Conservation (phyloP, 1,140 invertebrate genomes). For the Drosophila pachea region DNA sequence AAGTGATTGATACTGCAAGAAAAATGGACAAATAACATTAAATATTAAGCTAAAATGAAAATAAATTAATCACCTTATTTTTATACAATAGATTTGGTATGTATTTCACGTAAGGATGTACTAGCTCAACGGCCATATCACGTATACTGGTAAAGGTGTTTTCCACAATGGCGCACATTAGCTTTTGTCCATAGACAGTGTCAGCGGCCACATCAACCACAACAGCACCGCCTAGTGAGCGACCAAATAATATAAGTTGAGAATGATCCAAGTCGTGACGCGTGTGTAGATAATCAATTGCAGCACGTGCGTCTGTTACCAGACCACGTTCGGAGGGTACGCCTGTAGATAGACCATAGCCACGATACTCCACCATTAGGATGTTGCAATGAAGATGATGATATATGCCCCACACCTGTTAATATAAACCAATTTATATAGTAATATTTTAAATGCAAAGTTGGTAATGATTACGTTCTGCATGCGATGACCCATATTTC, state of each 20-base stretch:
- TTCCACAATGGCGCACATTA: conserved; percentile 93
- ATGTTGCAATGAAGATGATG: conserved; percentile 90
- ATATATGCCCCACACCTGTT: conserved; percentile 85
- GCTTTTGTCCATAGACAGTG: conserved; percentile 85
- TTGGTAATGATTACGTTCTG: conserved; percentile 81
- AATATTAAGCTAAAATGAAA: not conserved
- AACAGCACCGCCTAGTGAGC: conserved; percentile 93
- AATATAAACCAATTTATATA: not conserved
- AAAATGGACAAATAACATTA: not conserved
- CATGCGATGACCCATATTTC: conserved; percentile 95
- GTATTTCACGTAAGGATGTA: conserved; percentile 85
- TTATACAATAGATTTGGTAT: conserved; percentile 89
- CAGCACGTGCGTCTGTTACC: conserved; percentile 92
- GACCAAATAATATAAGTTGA: conserved; percentile 95
- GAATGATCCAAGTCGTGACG: conserved; percentile 90
- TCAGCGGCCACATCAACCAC: conserved; percentile 90
- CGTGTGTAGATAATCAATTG: conserved; percentile 89
- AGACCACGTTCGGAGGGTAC: conserved; percentile 91
- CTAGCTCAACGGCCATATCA: conserved; percentile 90
- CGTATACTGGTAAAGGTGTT: conserved; percentile 97
- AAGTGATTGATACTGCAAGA: conserved; percentile 67
- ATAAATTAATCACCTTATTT: conserved; percentile 84
- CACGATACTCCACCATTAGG: conserved; percentile 94
- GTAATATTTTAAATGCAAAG: not conserved
- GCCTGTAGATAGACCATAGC: conserved; percentile 96